Evolutionary conservation across 2,888 invertebrate species (phyloP).

Genomic region (Boloria selene): DNA sequence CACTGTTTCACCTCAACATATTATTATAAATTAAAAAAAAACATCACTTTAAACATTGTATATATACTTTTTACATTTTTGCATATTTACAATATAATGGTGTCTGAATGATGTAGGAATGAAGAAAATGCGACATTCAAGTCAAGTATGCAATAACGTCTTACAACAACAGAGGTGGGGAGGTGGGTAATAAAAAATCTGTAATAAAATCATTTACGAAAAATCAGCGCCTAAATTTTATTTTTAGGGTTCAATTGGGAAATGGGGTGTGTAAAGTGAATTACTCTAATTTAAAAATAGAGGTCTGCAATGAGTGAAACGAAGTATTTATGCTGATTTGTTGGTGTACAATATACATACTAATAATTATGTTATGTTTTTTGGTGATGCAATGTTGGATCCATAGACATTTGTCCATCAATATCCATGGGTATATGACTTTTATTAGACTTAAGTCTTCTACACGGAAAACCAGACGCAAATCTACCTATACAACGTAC

Average conservation of each 20-base stretch:
- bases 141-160: constrained; percentile 18
- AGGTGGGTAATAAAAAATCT: constrained; percentile 16
- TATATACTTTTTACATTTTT: no score
- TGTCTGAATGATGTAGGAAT: constrained; percentile 4
- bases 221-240: constrained; percentile 7
- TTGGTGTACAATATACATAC: no score
- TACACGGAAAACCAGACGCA: no score
- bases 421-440: no score
- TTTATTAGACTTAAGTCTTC: no score
- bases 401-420: no score
- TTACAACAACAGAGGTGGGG: constrained; percentile 15
- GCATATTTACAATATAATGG: neutral
- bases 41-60: no score
- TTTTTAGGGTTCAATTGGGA: constrained; percentile 14
- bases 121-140: constrained; percentile 21
- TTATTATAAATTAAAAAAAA: no score
- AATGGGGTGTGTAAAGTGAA: constrained; percentile 10
- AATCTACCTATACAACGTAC: no score
- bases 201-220: constrained; percentile 22
- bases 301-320: constrained; percentile 10
- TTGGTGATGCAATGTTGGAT: neutral
- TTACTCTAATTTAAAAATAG: constrained; percentile 16
- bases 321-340: neutral
- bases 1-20: no score
- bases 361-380: neutral